Evolutionary conservation across 2,888 invertebrate species (phyloP), one percentile per base, ranked within the genome.

Genomic region (Euspilapteryx auroguttella): DNA sequence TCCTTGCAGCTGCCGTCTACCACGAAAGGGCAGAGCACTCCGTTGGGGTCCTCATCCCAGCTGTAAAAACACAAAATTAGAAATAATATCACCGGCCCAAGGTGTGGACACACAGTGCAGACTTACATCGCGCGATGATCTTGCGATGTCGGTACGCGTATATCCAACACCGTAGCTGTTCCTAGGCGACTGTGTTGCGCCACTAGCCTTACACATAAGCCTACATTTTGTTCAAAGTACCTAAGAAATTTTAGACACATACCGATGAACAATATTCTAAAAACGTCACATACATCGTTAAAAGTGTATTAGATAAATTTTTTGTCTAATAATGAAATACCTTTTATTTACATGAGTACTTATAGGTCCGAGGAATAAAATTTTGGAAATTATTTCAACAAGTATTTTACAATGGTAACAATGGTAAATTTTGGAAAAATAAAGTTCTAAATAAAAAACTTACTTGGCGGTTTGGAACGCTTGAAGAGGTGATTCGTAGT

Each of bases 1-100:
- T 77, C 77, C 49, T 69, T 73, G 71, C 77, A 77, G 42, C 57
- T 61, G 35, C 77, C 77, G 39, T 58, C 59, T 24, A 77, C 63
- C 40, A 75, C 76, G 51, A 64, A 77, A 24, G 75, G 77, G 42
- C 77, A 77, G 34, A 77, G 62, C 33, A 77, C 64, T 20, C 59
- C 73, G 44, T 77, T 69, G 33, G 71, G 71, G 39, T 76, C 76
- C 25, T 54, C 68, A 33, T 55, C 41, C 73, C 75, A 76, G 42
- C 77, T 77, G 69, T 48, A 76, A 76, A 39, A 37, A 29, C 37
- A 42, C 37, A 29, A 42, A 37, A 39, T 38, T 28, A 36, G 39
- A 33, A 37, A 21, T 34, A 20, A 36, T 31, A 38, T 37, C 34
- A 35, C 10, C 5, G 9, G 5, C 22, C 3, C 26, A 24, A 12